Evolutionary conservation across 2,888 invertebrate species (phyloP).

Genomic region (Limulus polyphemus): DNA sequence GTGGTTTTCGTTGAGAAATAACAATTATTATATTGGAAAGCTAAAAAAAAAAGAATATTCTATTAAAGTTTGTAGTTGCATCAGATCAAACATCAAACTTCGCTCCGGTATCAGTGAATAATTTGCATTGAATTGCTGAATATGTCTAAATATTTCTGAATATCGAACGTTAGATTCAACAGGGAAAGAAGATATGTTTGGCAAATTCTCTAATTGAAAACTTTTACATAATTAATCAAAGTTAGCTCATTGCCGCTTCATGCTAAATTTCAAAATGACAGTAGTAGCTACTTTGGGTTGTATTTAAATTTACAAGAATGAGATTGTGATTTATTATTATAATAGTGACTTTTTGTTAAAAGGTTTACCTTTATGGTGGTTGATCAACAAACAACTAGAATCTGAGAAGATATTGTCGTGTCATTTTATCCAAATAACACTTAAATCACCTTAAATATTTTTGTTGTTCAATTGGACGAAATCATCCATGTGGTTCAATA

Average conservation of each 20-base stretch:
- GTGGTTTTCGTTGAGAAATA: constrained; percentile 15
- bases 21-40: constrained; percentile 5
- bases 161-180: constrained; percentile 26
- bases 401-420: constrained; percentile 7
- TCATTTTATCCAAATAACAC: constrained; percentile 14
- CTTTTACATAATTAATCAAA: constrained; percentile 28
- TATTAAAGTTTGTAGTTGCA: constrained; percentile 12
- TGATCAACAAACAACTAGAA: constrained; percentile 8
- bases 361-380: constrained; percentile 16
- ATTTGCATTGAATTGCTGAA: constrained; percentile 25
- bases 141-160: constrained; percentile 26
- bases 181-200: constrained; percentile 8
- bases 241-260: constrained; percentile 27
- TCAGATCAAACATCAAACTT: constrained; percentile 16
- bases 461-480: constrained; percentile 18
- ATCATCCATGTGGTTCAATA: constrained; percentile 17
- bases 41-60: constrained; percentile 10
- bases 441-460: constrained; percentile 13
- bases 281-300: constrained; percentile 21
- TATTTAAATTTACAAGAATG: constrained; percentile 27
- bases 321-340: constrained; percentile 23
- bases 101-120: constrained; percentile 18
- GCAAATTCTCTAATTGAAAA: constrained; percentile 22
- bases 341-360: constrained; percentile 28
- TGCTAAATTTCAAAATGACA: constrained; percentile 23